Evolutionary conservation across 2,888 invertebrate species (phyloP).

Genomic region (Petrolisthes manimaculis): DNA sequence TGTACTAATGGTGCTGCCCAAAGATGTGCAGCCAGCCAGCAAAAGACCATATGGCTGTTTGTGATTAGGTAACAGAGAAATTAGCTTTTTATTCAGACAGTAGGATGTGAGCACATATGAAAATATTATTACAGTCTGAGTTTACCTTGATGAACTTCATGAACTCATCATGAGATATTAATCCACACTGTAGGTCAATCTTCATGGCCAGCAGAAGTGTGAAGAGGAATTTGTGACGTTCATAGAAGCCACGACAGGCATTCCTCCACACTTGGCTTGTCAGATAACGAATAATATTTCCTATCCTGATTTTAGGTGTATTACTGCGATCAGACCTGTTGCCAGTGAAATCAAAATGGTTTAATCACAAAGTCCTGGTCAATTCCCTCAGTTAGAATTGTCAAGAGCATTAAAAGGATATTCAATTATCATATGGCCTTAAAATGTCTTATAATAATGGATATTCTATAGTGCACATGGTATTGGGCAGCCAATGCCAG

Average conservation of each 20-base stretch:
- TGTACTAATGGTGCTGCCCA: background rate
- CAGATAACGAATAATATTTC: constrained; percentile 88
- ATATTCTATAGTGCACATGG: background rate
- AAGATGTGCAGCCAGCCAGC: background rate
- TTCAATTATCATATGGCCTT: no score
- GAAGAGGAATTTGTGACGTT: constrained; percentile 91
- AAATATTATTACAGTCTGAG: background rate
- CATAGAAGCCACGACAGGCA: constrained; percentile 91
- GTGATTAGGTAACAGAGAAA: background rate
- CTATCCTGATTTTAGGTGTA: constrained; percentile 86
- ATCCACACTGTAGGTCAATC: constrained; percentile 86
- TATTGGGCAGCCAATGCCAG: no score
- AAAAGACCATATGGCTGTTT: background rate
- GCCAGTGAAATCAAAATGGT: background rate
- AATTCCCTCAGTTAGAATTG: no score
- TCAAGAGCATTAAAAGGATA: no score
- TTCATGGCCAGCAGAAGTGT: constrained; percentile 95
- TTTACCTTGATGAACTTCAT: constrained; percentile 87
- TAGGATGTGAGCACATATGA: no score
- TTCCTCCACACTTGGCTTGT: constrained; percentile 94
- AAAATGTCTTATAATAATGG: background rate
- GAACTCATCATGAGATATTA: constrained; percentile 90
- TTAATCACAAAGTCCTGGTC: no score
- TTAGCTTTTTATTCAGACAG: background rate
- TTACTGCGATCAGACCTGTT: constrained; percentile 82